Evolutionary conservation across 1,140 invertebrate species (phyloP), one percentile per base, ranked within the genome.

Genomic region (Caenorhabditis elegans): DNA sequence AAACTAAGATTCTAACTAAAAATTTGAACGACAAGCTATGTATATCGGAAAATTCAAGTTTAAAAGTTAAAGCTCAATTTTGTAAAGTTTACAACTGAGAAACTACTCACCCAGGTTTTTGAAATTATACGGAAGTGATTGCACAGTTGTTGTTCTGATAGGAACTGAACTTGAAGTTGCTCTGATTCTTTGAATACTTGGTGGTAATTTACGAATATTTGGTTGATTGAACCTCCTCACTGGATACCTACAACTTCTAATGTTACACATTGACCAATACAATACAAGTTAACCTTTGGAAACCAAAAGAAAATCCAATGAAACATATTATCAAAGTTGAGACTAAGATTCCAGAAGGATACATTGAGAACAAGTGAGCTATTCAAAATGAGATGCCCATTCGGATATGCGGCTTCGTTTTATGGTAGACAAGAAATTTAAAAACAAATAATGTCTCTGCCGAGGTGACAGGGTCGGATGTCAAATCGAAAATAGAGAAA

Each of bases 341-440:
- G 19, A 70, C 11, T 22, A 70, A 22, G 3, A 24, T 11, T 3
- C 8, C 22, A n/a, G 15, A 1, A 13, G 34, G 39, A 70, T 70
- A 70, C 60, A 70, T 70, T 36, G 34, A 39, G 22, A 24, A 39
- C 5, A 39, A 70, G 34, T 70, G 34, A 24, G 60, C 34, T 70
- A 70, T 70, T 70, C 60, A 70, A 70, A 70, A 39, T 39, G 60
- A 70, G 34, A 36, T 70, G 31, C 11, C 28, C 60, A 39, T 19
- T 70, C 34, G 34, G 60, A 70, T 70, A 70, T 34, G 22, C 17
- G 60, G 17, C 26, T 53, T 70, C 60, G 60, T 70, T 70, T 70
- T 70, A 70, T 70, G 60, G 60, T 70, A 70, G 60, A 70, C 34
- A 31, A 70, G 60, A 70, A 70, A 70, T 70, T 70, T 11, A 70